Percentiles rank a stretch among this genome's conserved stretches.
These are phyloP conservation scores for Thalpophila matura DNA, from an alignment of 2,888 invertebrate species.

Conservation along the genomic window DNA sequence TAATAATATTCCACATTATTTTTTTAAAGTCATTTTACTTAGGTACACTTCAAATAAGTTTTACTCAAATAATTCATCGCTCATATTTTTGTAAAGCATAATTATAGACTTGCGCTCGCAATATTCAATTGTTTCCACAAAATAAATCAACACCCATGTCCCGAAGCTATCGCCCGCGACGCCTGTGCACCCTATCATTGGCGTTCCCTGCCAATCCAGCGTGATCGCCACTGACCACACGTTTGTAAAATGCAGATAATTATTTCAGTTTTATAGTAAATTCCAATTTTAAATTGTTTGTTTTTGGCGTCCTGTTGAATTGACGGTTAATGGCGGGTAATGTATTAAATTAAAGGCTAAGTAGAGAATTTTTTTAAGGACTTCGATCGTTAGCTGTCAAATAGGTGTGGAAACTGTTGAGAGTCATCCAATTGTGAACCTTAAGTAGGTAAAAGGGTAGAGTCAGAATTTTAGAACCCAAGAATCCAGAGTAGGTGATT, in stretches of 20 bases:
- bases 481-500: too few relatives aligned
- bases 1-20: not conserved
- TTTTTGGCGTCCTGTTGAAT: constrained; percentile 9
- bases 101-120: not conserved
- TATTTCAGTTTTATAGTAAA: constrained; percentile 61
- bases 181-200: constrained; percentile 58
- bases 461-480: too few relatives aligned
- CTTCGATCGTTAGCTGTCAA: too few relatives aligned
- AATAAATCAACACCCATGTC: constrained; percentile 23
- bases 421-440: too few relatives aligned
- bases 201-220: constrained; percentile 67
- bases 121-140: constrained; percentile 11
- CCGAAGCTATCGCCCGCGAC: constrained; percentile 1
- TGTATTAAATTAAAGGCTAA: not conserved
- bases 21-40: too few relatives aligned
- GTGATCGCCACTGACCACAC: constrained; percentile 69
- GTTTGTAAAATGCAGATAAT: constrained; percentile 66
- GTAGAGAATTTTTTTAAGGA: too few relatives aligned
- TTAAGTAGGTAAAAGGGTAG: too few relatives aligned
- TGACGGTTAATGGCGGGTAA: not conserved
- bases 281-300: constrained; percentile 40
- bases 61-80: not conserved
- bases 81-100: not conserved
- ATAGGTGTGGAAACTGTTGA: too few relatives aligned
- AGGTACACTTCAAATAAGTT: not conserved